Evolutionary conservation across 1,140 invertebrate species (phyloP), one percentile per base, ranked within the genome.

Genomic region (Zaprionus tsacasi): DNA sequence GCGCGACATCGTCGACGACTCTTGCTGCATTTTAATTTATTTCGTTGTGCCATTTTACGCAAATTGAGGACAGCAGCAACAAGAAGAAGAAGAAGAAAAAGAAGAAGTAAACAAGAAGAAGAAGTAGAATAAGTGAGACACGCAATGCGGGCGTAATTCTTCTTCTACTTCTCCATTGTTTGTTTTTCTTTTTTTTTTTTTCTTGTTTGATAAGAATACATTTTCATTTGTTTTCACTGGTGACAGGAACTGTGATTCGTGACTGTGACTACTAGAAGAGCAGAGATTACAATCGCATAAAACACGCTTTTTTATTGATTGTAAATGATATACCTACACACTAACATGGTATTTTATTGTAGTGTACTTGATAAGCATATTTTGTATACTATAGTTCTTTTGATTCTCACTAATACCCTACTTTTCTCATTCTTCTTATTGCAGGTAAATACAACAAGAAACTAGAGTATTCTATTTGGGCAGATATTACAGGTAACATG

Each of bases 21-120:
- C 58, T 71, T 72, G 65, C 70, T 87, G 82, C 82, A 87, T 87
- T 87, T 87, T 87, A 88, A 87, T 88, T 87, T 88, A 88, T 88
- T 88, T 87, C 77, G 83, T 77, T 87, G 82, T 87, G 82, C 82
- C 85, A 87, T 87, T 87, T 87, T 87, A 87, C 82, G 83, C 82
- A 80, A 87, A 87, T 87, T 87, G 82, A 87, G 82, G 82, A 88
- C 82, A 81, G 35, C 57, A 78, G 33, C 69, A 68, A 33, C 52
- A 70, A 35, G 3, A 35, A 35, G 33, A 35, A 35, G 1, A 35
- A 35, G 33, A 66, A 48, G 25, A 45, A 15, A 7, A 45, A 15
- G n/a, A 15, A 43, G 12, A 15, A 15, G 40, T 30, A 30, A 30
- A 30, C 27, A 43, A 15, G n/a, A 43, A 43, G n/a, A 43, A 43